These are phyloP conservation scores for Temnothorax ravouxi DNA, from an alignment of 2,888 invertebrate genomes.

Conservation along the genomic window DNA sequence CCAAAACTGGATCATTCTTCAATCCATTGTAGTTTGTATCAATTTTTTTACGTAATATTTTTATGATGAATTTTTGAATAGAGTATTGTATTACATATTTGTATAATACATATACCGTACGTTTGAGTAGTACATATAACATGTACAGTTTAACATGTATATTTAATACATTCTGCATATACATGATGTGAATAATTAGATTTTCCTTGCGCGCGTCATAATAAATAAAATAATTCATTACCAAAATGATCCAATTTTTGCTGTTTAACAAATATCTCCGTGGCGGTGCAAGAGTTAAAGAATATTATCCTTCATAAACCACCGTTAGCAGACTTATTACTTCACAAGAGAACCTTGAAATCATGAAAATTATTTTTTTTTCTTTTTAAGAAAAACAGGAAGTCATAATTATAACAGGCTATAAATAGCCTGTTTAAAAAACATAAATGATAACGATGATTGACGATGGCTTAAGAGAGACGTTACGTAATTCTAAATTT, in stretches of 20 bases:
- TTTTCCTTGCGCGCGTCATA: not conserved
- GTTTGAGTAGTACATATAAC: not conserved
- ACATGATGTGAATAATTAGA: not conserved
- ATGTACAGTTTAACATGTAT: not conserved
- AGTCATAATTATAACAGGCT: not conserved
- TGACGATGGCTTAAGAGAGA: conserved; percentile 43
- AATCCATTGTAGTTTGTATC: too few species aligned
- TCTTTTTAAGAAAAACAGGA: conserved; percentile 20
- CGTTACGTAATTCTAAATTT: not conserved
- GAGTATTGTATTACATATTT: not conserved
- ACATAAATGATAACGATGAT: not conserved
- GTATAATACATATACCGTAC: not conserved
- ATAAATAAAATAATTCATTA: conserved; percentile 1
- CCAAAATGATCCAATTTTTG: not conserved
- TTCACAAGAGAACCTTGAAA: not conserved
- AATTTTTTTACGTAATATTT: not conserved
- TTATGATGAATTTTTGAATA: not conserved
- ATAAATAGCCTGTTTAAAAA: not conserved
- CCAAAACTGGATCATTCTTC: conserved; percentile 10
- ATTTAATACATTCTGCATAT: not conserved
- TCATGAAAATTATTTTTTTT: not conserved
- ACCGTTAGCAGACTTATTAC: not conserved
- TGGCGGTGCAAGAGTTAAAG: not conserved
- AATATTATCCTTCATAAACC: conserved; percentile 21
- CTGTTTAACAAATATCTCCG: conserved; percentile 4